Evolutionary conservation across 2,888 invertebrate species (phyloP), one percentile per base, ranked within the genome.

Genomic region (Nebria salina): DNA sequence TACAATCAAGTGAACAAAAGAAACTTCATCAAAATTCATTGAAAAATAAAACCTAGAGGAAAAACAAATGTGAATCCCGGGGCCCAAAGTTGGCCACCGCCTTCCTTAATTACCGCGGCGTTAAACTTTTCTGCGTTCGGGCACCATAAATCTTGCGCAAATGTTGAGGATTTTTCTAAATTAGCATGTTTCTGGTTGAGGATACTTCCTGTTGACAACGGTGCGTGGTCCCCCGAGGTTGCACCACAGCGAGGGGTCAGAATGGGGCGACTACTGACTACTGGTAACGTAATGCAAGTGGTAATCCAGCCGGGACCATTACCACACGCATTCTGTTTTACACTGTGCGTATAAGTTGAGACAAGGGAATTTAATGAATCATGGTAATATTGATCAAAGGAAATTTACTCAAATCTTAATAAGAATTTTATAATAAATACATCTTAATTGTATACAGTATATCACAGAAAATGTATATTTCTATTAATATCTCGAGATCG

Each of bases 301-400:
- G 64, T 54, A 75, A 75, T 75, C 75, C 65, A 25, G 65, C 54
- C 65, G 75, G 65, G 34, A 15, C 75, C 75, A 75, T 75, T 75
- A 64, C 75, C 75, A 75, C 75, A 64, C 54, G 13, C 54, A 34
- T 34, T 34, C 34, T 5, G 34, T 34, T 34, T 34, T 4, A 34
- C 34, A 34, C 34, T 34, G 34, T 34, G 34, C 34, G 34, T 34
- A 34, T 34, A 34, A 34, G 34, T 34, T 34, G 4, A 34, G 34
- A 34, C 5, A 34, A 34, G 5, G 5, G 4, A 34, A 34, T 34
- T 5, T 2, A 34, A 34, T 34, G 34, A 34, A 34, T 2, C 34
- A 34, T 34, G 34, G 1, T 4, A 34, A 34, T 34, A 34, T 5
- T 34, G 34, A 34, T 34, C 34, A 20, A 20, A 20, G 20, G 20